Conservation (phyloP, 2,888 invertebrate genomes). For the Abscondita cerata region DNA sequence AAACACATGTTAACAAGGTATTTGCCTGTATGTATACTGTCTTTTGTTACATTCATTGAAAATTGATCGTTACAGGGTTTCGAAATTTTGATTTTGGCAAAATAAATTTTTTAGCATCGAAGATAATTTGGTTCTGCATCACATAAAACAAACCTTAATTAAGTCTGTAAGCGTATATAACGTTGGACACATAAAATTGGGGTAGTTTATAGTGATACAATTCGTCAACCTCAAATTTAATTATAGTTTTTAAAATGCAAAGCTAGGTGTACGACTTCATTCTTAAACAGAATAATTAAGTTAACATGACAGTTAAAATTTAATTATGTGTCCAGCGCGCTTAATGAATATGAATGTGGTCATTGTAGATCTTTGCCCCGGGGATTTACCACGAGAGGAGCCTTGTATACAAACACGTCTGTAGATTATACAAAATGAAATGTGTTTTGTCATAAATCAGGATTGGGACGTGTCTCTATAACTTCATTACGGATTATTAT, state of each 20-base stretch:
- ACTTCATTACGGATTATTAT: conserved; percentile 60
- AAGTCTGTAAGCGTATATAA: too few species aligned
- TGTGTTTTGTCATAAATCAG: conserved; percentile 58
- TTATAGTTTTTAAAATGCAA: conserved; percentile 9
- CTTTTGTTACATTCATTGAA: conserved; percentile 37
- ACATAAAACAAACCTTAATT: too few species aligned
- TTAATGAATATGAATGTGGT: conserved; percentile 55
- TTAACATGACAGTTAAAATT: conserved; percentile 59
- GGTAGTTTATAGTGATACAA: neutral
- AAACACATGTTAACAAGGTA: conserved; percentile 50
- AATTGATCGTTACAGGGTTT: conserved; percentile 28
- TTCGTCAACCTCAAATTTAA: neutral
- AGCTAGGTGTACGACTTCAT: conserved; percentile 32
- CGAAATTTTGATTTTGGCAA: conserved; percentile 17
- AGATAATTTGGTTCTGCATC: too few species aligned
- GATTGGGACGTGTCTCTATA: conserved; percentile 57
- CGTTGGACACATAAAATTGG: too few species aligned
- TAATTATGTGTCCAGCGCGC: conserved; percentile 54
- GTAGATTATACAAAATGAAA: conserved; percentile 53
- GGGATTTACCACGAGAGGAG: conserved; percentile 48
- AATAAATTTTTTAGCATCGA: too few species aligned
- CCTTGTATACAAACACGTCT: conserved; percentile 48
- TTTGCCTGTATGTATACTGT: conserved; percentile 40
- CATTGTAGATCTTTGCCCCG: conserved; percentile 49
- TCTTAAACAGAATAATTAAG: conserved; percentile 53